Conservation (phyloP, 2,113 vertebrate genomes). For the Indicator indicator region DNA sequence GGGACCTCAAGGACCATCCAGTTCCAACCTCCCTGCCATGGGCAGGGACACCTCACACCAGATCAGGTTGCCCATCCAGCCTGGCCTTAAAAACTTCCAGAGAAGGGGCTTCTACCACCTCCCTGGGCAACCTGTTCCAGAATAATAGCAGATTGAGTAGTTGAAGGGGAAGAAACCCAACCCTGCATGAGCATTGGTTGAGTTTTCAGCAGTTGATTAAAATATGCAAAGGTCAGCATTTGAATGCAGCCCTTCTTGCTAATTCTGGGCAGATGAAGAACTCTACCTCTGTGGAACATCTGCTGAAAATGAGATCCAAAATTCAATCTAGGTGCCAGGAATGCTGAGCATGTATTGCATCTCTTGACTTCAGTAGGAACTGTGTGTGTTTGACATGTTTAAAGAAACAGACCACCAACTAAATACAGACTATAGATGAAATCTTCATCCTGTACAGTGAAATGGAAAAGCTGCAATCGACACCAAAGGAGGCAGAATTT, state of each 20-base stretch:
- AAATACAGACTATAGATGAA: not conserved
- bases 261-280: not conserved
- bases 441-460: not conserved
- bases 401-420: not conserved
- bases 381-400: not conserved
- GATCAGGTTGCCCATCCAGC: no score
- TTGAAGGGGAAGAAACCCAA: rapidly evolving
- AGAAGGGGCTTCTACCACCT: no score
- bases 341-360: not conserved
- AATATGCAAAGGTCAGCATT: not conserved
- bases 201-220: not conserved
- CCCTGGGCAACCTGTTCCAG: no score
- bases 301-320: not conserved
- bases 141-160: not conserved
- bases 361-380: not conserved
- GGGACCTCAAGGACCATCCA: no score
- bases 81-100: no score
- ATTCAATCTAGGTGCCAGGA: not conserved
- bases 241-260: not conserved
- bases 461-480: not conserved
- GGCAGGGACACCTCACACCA: no score
- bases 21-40: no score
- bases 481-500: not conserved
- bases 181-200: not conserved
- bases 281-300: not conserved